Evolutionary conservation across 2,113 vertebrate species (phyloP), one percentile per base, ranked within the genome.

Genomic region (Pygoscelis adeliae): DNA sequence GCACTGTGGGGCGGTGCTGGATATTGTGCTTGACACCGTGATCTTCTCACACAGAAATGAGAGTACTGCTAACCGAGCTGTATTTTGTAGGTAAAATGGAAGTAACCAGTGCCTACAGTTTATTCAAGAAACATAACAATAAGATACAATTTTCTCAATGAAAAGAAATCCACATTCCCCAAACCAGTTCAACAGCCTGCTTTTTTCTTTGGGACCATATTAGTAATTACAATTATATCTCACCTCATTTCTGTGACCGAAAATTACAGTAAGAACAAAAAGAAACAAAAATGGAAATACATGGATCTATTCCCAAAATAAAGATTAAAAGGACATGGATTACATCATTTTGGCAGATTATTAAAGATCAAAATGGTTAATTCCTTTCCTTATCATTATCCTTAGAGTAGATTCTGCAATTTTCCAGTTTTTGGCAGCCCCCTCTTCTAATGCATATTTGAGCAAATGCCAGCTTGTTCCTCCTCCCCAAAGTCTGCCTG

Each of bases 401-500:
- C 63, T 87, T 72, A 36, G 40, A 83, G 76, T 46, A 74, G 53
- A 72, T 89, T 85, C 70, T 94, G 34, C 59, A 89, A 2, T 89
- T 89, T 87, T 92, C 65, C 8, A 36, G 5, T 2, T 95, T 96
- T 89, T 96, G 96, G 92, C 92, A 95, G 21, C 53, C 50, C 21
- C 3, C 19, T 83, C 18, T 69, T 70, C 83, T 93, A 90, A 91
- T 56, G 59, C 63, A 72, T 89, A 74, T 91, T 97, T 97, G 90
- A 95, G 83, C 69, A 87, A 84, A 81, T 27, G 76, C 89, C 95
- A 96, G 30, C 36, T 87, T 87, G 59, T 69, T 96, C 58, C 73
- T 92, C 81, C 65, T 94, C 40, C 69, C 80, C 34, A 56, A 26
- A 81, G 62, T 72, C 87, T 94, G 79, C 59, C 62, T 95, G 38